Conservation (phyloP, 1,140 invertebrate genomes). For the Drosophila equinoxialis region DNA sequence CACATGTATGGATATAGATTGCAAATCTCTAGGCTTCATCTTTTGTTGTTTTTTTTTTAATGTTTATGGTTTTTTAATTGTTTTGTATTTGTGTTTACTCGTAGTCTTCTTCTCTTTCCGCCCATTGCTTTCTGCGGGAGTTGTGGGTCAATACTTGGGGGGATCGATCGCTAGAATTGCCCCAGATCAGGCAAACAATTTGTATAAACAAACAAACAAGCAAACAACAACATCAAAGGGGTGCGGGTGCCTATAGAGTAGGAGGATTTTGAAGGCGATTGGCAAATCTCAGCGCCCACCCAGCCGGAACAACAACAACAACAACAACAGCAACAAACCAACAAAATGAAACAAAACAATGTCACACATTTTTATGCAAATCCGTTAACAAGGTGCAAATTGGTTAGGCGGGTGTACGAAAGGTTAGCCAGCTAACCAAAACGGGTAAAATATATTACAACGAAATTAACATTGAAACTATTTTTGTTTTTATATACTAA, state of each 20-base stretch:
- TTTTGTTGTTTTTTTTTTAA: slow-evolving; percentile 14
- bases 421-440: slow-evolving; percentile 64
- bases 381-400: slow-evolving; percentile 71
- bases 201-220: not conserved
- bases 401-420: slow-evolving; percentile 61
- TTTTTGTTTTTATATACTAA: not conserved
- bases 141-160: slow-evolving; percentile 43
- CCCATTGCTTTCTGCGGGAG: slow-evolving; percentile 17
- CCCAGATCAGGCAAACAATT: slow-evolving; percentile 31
- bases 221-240: slow-evolving; percentile 4
- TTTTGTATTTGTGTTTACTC: slow-evolving; percentile 33
- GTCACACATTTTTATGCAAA: slow-evolving; percentile 41
- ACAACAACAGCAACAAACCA: slow-evolving; percentile 27
- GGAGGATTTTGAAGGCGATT: slow-evolving; percentile 27
- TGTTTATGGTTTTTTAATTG: slow-evolving; percentile 39
- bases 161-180: not conserved
- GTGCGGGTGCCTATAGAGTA: not conserved
- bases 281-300: slow-evolving; percentile 36
- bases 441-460: slow-evolving; percentile 22
- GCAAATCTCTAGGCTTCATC: slow-evolving; percentile 19
- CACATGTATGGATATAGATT: not conserved
- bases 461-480: slow-evolving; percentile 27
- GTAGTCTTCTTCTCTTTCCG: not conserved
- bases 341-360: slow-evolving; percentile 21
- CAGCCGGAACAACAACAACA: slow-evolving; percentile 31